phyloP scores from a whole-genome alignment of 2,888 invertebrate genomes.

The Drosophila cracens region DNA sequence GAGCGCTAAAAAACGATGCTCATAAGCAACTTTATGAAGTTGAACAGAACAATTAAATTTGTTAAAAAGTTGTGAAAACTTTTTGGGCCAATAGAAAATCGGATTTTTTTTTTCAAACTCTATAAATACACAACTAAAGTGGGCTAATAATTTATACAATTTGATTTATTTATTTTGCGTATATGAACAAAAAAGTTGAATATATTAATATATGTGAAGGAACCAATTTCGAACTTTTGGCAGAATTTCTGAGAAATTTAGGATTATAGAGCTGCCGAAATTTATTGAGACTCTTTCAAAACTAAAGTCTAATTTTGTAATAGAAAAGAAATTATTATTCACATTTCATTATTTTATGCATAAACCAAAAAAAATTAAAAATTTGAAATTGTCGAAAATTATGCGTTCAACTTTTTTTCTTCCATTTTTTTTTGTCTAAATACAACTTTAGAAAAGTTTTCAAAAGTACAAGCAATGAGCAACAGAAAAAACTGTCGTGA shows the following conservation, averaged over 20 bases:
- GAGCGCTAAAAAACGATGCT: conserved; percentile 35
- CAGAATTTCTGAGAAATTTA: not conserved
- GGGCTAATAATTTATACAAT: not conserved
- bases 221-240: not conserved
- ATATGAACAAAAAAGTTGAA: not conserved
- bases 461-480: not conserved
- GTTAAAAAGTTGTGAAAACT: not conserved
- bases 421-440: not conserved
- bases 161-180: not conserved
- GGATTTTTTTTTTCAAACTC: not conserved
- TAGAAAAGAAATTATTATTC: not conserved
- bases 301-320: not conserved
- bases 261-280: not conserved
- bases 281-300: not conserved
- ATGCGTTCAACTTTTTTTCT: not conserved
- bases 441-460: not conserved
- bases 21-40: conserved; percentile 10
- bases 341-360: not conserved
- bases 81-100: not conserved
- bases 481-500: not conserved
- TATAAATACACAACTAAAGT: not conserved
- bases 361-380: not conserved
- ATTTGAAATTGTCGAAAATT: not conserved
- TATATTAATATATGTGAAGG: not conserved
- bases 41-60: not conserved